Conservation (phyloP, 2,113 vertebrate species). For the Urocynchramus pylzowi region DNA sequence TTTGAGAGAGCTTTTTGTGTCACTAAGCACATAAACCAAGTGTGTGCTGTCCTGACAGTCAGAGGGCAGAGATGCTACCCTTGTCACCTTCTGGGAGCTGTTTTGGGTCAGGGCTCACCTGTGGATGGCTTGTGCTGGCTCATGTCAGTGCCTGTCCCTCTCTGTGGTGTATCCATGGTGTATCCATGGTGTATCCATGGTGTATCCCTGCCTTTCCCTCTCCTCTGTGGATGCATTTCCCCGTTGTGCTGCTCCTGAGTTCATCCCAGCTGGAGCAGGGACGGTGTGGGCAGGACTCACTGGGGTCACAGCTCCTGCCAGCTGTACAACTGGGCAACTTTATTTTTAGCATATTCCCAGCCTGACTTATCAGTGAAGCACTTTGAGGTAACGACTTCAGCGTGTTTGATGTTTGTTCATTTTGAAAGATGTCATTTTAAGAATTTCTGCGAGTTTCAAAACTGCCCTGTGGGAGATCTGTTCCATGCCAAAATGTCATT, state of each 20-base stretch:
- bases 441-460: conserved; percentile 73
- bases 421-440: conserved; percentile 81
- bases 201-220: neutral
- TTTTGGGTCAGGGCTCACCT: neutral
- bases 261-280: neutral
- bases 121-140: neutral
- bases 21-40: neutral
- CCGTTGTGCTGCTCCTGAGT: neutral
- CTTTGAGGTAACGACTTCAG: conserved; percentile 66
- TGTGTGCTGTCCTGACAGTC: neutral
- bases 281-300: neutral
- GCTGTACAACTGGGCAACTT: conserved; percentile 41
- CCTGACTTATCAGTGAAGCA: conserved; percentile 62
- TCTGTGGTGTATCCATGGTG: neutral
- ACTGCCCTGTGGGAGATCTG: conserved; percentile 70
- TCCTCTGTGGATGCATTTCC: neutral
- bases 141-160: neutral
- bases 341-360: conserved; percentile 69
- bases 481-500: conserved; percentile 79
- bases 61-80: neutral
- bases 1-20: neutral
- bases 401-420: conserved; percentile 70
- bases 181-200: neutral
- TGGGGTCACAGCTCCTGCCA: neutral
- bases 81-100: rapidly evolving